Base-by-base conservation (phyloP, 2,888 invertebrate genomes). In the Pasiphila rectangulata region DNA sequence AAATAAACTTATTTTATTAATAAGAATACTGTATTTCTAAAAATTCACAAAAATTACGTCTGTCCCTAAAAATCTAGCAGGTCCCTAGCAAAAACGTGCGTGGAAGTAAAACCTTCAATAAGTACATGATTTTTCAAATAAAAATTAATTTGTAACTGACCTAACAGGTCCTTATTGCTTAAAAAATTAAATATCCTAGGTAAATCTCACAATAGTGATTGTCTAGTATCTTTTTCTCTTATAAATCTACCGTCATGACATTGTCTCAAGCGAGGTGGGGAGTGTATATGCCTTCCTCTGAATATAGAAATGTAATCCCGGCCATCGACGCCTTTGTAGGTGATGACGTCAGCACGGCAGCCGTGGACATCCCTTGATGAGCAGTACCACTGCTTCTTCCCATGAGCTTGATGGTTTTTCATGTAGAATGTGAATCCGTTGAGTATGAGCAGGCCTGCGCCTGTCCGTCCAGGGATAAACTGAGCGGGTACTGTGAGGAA, bases 371-470 rank as follows among this genome's bases (percentile, higher is more conserved):
- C 87, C 49, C 87, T 78, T 0, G 87, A 85, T 1, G 87, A 87
- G 51, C 87, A 88, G 54, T 88, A 88, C 87, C 87, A 87, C 52
- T 88, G 87, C 57, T 88, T 88, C 57, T 86, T 87, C 1, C 87
- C 87, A 52, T 87, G 84, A 0, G 87, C 87, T 53, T 87, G 87
- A 55, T 87, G 86, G 53, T 88, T 88, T 59, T 88, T 88, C 86
- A 87, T 85, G 48, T 88, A 88, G 58, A 88, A 88, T 5, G 87
- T 88, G 54, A 86, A 87, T 0, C 87, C 87, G 7, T 88, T 84
- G 19, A 88, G 71, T 53, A 87, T 81, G 7, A 88, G 68, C 1
- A 88, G 62, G 0, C 86, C 84, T 1, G 87, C 85, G 0, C 87
- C 87, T 0, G 87, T 87, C 35, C 87, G 61, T 19, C 87, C 87